These are phyloP conservation scores for Tanypteryx hageni DNA, from an alignment of 2,888 invertebrate species.

Conservation along the genomic window DNA sequence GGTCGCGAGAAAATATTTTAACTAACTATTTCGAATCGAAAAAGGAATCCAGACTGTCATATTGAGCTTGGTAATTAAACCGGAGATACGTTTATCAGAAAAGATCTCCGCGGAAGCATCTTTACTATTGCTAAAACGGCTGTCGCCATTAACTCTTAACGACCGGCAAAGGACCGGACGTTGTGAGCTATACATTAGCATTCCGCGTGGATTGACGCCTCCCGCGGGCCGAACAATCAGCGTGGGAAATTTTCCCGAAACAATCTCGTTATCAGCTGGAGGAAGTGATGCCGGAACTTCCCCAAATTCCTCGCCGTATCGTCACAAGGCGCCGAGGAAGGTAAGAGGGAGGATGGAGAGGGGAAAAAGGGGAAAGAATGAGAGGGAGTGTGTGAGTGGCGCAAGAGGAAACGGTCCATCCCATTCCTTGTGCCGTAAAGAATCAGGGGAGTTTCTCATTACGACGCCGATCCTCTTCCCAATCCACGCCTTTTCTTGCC, in stretches of 20 bases:
- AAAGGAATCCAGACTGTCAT: no score
- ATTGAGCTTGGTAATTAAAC: no score
- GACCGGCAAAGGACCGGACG: no score
- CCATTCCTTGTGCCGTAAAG: not conserved
- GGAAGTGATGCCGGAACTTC: not conserved
- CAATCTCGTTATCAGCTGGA: not conserved
- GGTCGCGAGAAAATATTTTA: no score
- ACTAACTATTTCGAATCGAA: no score
- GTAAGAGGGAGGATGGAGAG: not conserved
- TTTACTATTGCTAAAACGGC: no score
- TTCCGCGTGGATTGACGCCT: no score
- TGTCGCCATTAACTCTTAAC: no score
- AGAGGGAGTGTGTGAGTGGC: not conserved
- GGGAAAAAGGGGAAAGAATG: not conserved
- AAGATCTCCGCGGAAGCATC: no score
- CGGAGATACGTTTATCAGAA: no score
- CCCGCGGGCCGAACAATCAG: not conserved
- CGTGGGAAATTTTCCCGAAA: not conserved
- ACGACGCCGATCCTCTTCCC: not conserved
- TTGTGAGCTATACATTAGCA: no score
- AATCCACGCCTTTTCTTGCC: no score
- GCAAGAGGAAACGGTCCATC: slow-evolving; percentile 16
- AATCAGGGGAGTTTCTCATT: not conserved
- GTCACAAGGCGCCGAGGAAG: not conserved
- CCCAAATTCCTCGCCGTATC: not conserved